Percentiles rank a stretch among this genome's conserved stretches.
Conservation (phyloP, 2,797 vertebrate genomes). For the Pyrrhura leucotis region DNA sequence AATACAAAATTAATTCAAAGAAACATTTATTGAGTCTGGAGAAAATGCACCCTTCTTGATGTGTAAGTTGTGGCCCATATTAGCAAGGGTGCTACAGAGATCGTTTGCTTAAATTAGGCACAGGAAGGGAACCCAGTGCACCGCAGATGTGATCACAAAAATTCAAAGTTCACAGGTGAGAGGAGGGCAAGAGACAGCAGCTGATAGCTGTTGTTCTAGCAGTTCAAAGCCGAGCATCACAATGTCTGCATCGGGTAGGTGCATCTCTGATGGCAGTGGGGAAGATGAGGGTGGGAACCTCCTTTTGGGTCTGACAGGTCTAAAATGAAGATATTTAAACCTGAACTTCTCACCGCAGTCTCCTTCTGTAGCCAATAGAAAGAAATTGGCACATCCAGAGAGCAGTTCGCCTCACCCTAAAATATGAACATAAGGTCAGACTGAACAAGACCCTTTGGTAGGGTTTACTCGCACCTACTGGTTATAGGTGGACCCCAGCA, state of each 20-base stretch:
- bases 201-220: neutral
- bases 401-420: neutral
- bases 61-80: neutral
- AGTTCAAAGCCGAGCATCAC: neutral
- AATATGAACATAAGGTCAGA: neutral
- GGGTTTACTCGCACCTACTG: neutral
- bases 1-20: neutral
- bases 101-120: neutral
- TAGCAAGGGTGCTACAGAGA: neutral
- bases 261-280: neutral
- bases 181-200: neutral
- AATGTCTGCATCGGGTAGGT: neutral
- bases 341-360: neutral
- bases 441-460: neutral
- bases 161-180: neutral
- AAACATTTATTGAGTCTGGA: neutral
- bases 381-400: neutral
- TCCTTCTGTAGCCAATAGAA: neutral
- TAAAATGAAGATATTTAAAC: neutral
- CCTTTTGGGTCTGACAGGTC: neutral
- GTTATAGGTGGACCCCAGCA: neutral
- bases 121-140: neutral
- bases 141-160: neutral
- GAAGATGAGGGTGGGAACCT: neutral
- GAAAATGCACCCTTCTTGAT: neutral